Evolutionary conservation across 2,797 vertebrate genomes (phyloP), one percentile per base, ranked within the genome.

Genomic region (Bradypodion pumilum): DNA sequence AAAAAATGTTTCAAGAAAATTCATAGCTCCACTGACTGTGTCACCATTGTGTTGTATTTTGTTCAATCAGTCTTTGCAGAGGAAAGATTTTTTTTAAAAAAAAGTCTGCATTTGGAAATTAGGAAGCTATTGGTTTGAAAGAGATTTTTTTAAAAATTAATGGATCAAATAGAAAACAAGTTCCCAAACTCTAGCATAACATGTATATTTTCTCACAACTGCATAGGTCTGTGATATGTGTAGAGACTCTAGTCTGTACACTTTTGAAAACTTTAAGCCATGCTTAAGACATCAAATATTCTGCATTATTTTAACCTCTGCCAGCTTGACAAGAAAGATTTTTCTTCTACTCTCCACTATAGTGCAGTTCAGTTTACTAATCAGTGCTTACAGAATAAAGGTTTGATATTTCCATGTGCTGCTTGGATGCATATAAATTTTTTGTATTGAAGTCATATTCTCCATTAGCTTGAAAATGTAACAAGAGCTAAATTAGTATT

Each of bases 291-390:
- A 76, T 56, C 56, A 9, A 46, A 70, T 63, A 70, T 65, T 56
- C 4, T 27, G 49, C 49, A 81, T 69, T 59, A 75, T 56, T 46
- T 73, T 76, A 80, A 63, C 23, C 15, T 56, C 37, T 42, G 76
- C 46, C 73, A 84, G 16, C 59, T 7, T 29, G 63, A 29, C 10
- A 69, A 56, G 25, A 75, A 37, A 46, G 62, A 37, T 13, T 25
- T 80, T 74, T 52, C 59, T 21, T 1, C 19, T 60, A 44, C n/a
- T 72, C 56, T 49, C 40, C 59, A 21, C 44, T 75, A 75, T 49
- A 29, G 13, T 32, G 29, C 52, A 87, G 59, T 80, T 69, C 81
- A 79, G 52, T 49, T 62, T 80, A 76, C 52, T 87, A 87, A 40
- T 60, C 77, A 75, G 63, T 69, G 62, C 62, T 86, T 74, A 21